Evolutionary conservation across 1,140 invertebrate species (phyloP).

Genomic region (Periplaneta americana): DNA sequence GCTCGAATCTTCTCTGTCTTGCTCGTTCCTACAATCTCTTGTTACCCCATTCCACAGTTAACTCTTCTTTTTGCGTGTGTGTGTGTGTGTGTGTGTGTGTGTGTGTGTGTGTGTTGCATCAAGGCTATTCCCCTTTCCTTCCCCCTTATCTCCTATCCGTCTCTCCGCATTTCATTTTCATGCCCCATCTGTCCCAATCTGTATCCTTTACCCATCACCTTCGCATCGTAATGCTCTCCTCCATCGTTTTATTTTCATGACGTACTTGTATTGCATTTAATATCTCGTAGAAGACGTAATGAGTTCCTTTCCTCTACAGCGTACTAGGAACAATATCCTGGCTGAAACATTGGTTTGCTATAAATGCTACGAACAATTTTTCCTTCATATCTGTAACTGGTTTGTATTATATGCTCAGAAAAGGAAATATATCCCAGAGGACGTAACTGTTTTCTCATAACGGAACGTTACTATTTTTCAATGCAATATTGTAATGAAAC

Average conservation of each 20-base stretch:
- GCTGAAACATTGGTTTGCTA: not conserved
- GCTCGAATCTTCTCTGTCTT: not conserved
- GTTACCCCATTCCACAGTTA: not conserved
- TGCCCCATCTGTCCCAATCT: not conserved
- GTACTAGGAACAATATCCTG: not conserved
- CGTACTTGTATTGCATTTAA: not conserved
- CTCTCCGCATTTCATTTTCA: not conserved
- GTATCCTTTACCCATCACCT: not conserved
- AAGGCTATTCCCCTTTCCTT: not conserved
- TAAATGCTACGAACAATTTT: too few species aligned
- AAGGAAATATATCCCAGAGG: too few species aligned
- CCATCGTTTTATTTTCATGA: not conserved
- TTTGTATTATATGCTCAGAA: too few species aligned
- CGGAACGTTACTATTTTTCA: too few species aligned
- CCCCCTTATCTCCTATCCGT: not conserved
- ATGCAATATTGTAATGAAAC: too few species aligned
- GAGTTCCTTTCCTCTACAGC: too few species aligned
- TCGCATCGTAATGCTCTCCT: not conserved
- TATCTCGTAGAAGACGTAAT: not conserved
- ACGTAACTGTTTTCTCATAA: too few species aligned
- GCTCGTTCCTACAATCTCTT: not conserved
- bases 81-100: too few species aligned
- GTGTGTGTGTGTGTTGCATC: not conserved
- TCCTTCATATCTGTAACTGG: too few species aligned
- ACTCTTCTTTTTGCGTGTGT: not conserved